Evolutionary conservation across 2,797 vertebrate species (phyloP), one percentile per base, ranked within the genome.

Genomic region (Pantherophis vulpinus): DNA sequence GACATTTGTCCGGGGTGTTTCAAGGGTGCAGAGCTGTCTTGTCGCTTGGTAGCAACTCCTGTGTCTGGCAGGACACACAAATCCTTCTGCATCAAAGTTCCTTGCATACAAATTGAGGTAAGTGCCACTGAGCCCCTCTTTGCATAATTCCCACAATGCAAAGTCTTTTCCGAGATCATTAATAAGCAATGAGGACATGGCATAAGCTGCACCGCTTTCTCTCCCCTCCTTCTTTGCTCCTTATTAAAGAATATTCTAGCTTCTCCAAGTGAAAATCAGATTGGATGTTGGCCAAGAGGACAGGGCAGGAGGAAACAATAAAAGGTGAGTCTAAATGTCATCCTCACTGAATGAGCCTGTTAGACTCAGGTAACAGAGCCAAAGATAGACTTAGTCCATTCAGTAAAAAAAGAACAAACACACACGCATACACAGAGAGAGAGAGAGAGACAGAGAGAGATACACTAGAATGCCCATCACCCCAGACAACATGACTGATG

Each of bases 111-210:
- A 93, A 94, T 86, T 47, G 70, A 94, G 92, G 54, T 93, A 96
- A 95, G 95, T 94, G 95, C 59, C 86, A 94, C 93, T 96, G 95
- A 95, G 95, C 59, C 93, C 89, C 91, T 20, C 60, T 96, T 96
- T 97, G 95, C 96, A 97, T 97, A 96, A 95, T 94, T 97, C 95
- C 96, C 96, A 96, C 91, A 93, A 93, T 96, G 95, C 96, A 92
- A 91, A 88, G 94, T 93, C 94, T 94, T 94, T 92, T 93, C 94
- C 51, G 93, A 61, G 95, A 95, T 94, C 95, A 96, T 97, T 97
- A 97, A 97, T 97, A 97, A 96, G 97, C 97, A 97, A 95, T 96
- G 97, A 95, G 96, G 96, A 95, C 95, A 95, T 96, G 96, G 97
- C 96, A 96, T 97, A 96, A 97, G 96, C 60, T 27, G 94, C 86